Evolutionary conservation across 2,113 vertebrate genomes (phyloP).

Genomic region (Micromys minutus): DNA sequence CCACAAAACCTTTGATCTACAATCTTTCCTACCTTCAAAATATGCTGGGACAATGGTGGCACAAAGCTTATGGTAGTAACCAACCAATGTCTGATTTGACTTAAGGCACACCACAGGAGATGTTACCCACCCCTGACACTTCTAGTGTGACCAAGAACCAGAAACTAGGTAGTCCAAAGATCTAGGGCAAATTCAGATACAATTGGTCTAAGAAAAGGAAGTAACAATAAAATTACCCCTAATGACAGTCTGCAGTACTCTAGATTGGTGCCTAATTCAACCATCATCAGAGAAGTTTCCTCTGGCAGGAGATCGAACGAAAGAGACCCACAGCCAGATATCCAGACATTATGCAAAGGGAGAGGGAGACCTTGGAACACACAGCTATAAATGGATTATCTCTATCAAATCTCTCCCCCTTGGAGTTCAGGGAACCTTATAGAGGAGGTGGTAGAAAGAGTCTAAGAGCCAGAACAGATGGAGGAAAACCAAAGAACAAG

Average conservation of each 20-base stretch:
- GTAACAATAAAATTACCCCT: neutral
- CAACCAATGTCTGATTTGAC: neutral
- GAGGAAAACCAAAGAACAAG: neutral
- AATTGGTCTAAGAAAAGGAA: neutral
- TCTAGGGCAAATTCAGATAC: neutral
- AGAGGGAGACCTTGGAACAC: neutral
- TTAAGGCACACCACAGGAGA: neutral
- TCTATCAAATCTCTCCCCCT: neutral
- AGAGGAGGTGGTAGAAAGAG: neutral
- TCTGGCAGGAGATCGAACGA: neutral
- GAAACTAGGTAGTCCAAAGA: neutral
- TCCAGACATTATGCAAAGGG: neutral
- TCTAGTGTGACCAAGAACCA: neutral
- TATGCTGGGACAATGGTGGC: neutral
- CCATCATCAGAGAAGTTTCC: neutral
- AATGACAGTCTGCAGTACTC: neutral
- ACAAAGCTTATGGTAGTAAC: neutral
- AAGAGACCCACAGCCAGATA: neutral
- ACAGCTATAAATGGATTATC: no score
- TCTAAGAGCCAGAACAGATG: neutral
- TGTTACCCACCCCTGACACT: neutral
- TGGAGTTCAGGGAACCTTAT: neutral
- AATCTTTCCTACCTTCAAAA: neutral
- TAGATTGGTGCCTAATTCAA: neutral
- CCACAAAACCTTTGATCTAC: neutral